Conservation (phyloP, 2,797 vertebrate species). For the Acipenser transmontanus region DNA sequence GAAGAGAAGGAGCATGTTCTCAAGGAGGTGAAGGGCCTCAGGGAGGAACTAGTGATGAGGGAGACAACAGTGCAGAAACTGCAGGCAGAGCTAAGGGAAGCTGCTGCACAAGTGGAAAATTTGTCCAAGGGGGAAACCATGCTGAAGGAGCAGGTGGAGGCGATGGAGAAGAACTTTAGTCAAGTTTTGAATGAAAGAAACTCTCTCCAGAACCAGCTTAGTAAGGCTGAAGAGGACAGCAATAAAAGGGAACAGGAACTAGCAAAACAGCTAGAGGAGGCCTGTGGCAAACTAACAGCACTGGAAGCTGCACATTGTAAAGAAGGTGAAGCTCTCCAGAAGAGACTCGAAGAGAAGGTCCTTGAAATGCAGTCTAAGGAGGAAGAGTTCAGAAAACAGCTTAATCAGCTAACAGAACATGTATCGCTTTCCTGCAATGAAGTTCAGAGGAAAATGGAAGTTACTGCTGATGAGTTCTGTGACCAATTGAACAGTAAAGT, state of each 20-base stretch:
- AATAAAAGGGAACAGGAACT: conserved; percentile 55
- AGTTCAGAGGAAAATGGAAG: conserved; percentile 56
- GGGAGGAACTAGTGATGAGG: conserved; percentile 63
- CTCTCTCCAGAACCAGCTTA: conserved; percentile 63
- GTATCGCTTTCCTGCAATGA: conserved; percentile 59
- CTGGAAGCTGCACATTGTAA: conserved; percentile 54
- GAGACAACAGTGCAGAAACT: conserved; percentile 68
- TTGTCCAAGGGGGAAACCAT: conserved; percentile 62
- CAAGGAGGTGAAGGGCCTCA: conserved; percentile 57
- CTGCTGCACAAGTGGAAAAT: conserved; percentile 53
- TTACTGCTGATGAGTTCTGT: conserved; percentile 60
- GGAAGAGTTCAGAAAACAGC: conserved; percentile 52
- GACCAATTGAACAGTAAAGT: conserved; percentile 58
- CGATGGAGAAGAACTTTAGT: conserved; percentile 65
- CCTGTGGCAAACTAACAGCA: conserved; percentile 56
- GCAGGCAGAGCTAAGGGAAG: conserved; percentile 69
- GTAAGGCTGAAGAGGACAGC: conserved; percentile 53
- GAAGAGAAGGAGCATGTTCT: conserved; percentile 60
- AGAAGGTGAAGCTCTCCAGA: conserved; percentile 62
- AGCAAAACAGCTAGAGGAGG: conserved; percentile 50
- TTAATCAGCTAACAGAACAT: conserved; percentile 49
- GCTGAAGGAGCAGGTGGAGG: conserved; percentile 68
- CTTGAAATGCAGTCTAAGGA: conserved; percentile 57
- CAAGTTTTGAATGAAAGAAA: conserved; percentile 67
- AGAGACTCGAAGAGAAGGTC: conserved; percentile 56